phyloP scores from a whole-genome alignment of 2,888 invertebrate species.

The Acronicta leporina region DNA sequence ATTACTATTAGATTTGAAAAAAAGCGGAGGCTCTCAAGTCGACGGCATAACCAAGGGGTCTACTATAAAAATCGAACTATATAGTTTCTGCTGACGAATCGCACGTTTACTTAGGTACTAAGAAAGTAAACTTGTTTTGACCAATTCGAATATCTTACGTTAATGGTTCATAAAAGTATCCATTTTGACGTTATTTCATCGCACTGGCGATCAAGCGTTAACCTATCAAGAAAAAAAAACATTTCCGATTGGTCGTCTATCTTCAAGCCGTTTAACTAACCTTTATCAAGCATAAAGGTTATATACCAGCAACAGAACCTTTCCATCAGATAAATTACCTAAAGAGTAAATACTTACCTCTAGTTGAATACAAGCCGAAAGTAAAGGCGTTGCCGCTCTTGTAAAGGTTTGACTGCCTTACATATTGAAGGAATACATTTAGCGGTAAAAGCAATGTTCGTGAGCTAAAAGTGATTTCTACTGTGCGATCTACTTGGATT shows the following conservation, averaged over 20 bases:
- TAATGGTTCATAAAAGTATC: too few species aligned
- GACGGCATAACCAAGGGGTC: too few species aligned
- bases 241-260: not conserved
- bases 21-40: too few species aligned
- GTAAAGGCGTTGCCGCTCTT: constrained; percentile 27
- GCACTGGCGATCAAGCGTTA: too few species aligned
- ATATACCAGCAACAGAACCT: not conserved
- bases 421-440: constrained; percentile 49
- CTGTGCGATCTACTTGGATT: constrained; percentile 32
- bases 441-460: constrained; percentile 34
- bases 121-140: too few species aligned
- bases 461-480: constrained; percentile 30
- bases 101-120: too few species aligned
- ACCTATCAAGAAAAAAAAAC: too few species aligned
- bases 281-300: constrained; percentile 16
- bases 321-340: constrained; percentile 19
- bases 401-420: constrained; percentile 34
- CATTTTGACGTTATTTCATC: too few species aligned
- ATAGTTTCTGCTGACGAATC: too few species aligned
- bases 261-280: constrained; percentile 7
- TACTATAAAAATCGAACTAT: too few species aligned
- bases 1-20: too few species aligned
- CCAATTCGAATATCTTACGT: too few species aligned
- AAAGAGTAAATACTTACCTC: constrained; percentile 28
- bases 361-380: constrained; percentile 24